Evolutionary conservation across 2,797 vertebrate genomes (phyloP).

Genomic region (Gymnopithys bicolor): DNA sequence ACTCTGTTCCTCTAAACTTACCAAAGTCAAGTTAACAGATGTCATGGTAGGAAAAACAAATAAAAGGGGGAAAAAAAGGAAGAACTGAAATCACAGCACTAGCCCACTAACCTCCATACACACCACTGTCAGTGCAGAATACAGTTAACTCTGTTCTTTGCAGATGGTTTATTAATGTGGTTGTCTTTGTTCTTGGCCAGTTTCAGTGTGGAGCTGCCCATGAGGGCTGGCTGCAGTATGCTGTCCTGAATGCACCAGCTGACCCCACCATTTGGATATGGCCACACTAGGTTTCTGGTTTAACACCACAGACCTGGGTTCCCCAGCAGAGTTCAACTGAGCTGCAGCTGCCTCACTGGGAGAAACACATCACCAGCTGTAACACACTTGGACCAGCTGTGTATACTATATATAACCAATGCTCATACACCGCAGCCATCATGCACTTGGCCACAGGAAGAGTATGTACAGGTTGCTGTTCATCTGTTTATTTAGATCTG

Average conservation of each 20-base stretch:
- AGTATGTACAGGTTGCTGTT: neutral
- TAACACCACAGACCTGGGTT: neutral
- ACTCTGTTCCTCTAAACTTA: neutral
- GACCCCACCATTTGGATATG: rapidly evolving
- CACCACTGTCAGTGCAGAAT: neutral
- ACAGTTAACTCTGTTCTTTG: neutral
- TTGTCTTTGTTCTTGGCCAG: neutral
- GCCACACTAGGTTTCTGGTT: neutral
- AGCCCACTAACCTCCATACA: neutral
- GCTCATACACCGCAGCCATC: rapidly evolving
- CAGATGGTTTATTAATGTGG: too few relatives aligned
- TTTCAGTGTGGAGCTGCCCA: neutral
- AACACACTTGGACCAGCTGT: neutral
- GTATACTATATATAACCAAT: neutral
- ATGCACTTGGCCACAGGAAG: neutral
- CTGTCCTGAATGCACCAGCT: neutral
- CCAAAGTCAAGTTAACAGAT: neutral
- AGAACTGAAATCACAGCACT: neutral
- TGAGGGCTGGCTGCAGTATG: rapidly evolving
- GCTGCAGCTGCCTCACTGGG: neutral
- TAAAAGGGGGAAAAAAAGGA: rapidly evolving
- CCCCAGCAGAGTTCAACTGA: neutral
- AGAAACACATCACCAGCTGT: neutral
- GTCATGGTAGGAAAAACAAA: neutral
- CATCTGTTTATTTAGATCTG: neutral